A percentile compares a stretch with the other conserved stretches of the same genome.
Conservation (phyloP, 2,888 invertebrate species). For the Cepaea hortensis region DNA sequence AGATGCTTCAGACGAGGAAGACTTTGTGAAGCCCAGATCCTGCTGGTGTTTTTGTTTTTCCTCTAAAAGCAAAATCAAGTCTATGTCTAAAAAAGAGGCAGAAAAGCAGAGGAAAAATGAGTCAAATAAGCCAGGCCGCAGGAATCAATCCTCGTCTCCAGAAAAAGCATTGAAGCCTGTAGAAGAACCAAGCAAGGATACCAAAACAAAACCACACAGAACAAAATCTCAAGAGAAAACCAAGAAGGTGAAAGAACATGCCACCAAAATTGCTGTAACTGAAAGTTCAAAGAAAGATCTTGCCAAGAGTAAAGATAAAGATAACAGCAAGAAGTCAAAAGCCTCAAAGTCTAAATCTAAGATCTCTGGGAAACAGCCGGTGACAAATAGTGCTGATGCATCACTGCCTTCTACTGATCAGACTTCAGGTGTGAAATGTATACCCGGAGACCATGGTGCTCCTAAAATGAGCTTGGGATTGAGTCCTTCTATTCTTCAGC, state of each 20-base stretch:
- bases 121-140: not conserved
- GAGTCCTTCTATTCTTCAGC: not conserved
- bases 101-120: conserved; percentile 48
- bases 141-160: not conserved
- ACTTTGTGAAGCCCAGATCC: conserved; percentile 51
- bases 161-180: not conserved
- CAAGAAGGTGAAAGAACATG: conserved; percentile 30
- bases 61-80: conserved; percentile 46
- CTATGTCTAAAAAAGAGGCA: conserved; percentile 47
- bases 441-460: not conserved
- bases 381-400: not conserved
- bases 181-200: not conserved
- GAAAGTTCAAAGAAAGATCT: conserved; percentile 8
- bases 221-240: conserved; percentile 44
- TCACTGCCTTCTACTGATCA: not conserved
- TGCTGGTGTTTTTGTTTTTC: conserved; percentile 67
- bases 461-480: not conserved
- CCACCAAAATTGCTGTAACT: not conserved
- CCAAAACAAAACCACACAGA: conserved; percentile 28
- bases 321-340: conserved; percentile 20
- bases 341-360: conserved; percentile 26
- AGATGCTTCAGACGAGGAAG: conserved; percentile 58
- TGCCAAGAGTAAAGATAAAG: conserved; percentile 7
- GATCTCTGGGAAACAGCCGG: conserved; percentile 25
- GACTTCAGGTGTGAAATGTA: not conserved